These are phyloP conservation scores for Corapipo altera DNA, from an alignment of 2,113 vertebrate species.

Conservation along the genomic window DNA sequence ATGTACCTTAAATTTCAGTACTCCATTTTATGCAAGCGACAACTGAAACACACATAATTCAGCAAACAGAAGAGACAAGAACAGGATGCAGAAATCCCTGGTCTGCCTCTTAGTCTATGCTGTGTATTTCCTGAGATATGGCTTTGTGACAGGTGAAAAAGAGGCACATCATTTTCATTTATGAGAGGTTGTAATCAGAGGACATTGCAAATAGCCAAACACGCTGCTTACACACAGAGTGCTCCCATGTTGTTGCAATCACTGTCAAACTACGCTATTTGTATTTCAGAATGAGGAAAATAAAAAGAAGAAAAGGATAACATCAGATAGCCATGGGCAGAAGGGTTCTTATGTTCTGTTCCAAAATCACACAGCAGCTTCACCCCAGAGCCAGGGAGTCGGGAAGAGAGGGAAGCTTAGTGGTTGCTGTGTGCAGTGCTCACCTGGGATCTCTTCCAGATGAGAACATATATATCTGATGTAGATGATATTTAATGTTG, in stretches of 20 bases:
- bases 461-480: not conserved
- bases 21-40: not conserved
- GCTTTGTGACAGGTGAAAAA: not conserved
- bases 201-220: not conserved
- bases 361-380: not conserved
- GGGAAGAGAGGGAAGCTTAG: not conserved
- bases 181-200: not conserved
- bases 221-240: rapidly evolving
- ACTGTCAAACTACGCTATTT: not conserved
- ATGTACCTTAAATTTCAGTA: not conserved
- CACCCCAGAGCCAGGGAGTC: not conserved
- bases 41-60: not conserved
- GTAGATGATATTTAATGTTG: not conserved
- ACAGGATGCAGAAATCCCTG: not conserved
- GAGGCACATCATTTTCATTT: not conserved
- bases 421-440: not conserved
- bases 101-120: not conserved
- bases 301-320: not conserved
- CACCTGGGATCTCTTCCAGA: not conserved
- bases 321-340: not conserved
- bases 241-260: not conserved
- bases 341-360: not conserved
- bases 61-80: not conserved
- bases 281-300: not conserved
- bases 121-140: not conserved